Evolutionary conservation across 53 echinoderm and acorn worm species (phyloP), one percentile per base, ranked within the genome.

Genomic region (Echinarachnius parma): DNA sequence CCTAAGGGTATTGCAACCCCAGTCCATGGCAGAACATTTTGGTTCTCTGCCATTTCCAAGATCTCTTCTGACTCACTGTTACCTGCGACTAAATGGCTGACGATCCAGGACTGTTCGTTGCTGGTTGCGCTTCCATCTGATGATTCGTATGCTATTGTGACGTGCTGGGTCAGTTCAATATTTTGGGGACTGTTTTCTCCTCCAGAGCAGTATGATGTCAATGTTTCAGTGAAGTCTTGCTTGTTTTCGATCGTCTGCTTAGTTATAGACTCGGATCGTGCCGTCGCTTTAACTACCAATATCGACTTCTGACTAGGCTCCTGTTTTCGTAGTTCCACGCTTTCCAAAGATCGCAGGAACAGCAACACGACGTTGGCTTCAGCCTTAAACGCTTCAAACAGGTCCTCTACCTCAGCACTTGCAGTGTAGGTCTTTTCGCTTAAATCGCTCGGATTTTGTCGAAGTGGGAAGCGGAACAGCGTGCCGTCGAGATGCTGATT

Each of bases 391-490:
- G 87, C 83, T 11, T 78, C 48, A n/a, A 90, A 75, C 0, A 90
- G 70, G 9, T 47, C 30, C 2, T 52, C 42, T 8, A 55, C 53
- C 16, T 77, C 59, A 26, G 63, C 56, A 0, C 82, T 57, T 49
- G 75, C 64, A 10, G 22, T 58, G 37, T 81, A 86, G 2, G 78
- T 65, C 22, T 64, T 79, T 4, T 53, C 74, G 27, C 84, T 81
- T 32, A 94, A 24, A 10, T 46, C 21, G 19, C 83, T 80, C 0
- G 66, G 25, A 1, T 32, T 35, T 20, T 15, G 53, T 14, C 93
- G 83, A n/a, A 93, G 49, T 11, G 94, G 94, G 31, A 93, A 93
- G 8, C 94, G 81, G 45, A 93, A 86, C 26, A 93, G n/a, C 2
- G 94, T 86, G n/a, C 94, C 94, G 11, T 84, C 54, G 47, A 86